phyloP scores from a whole-genome alignment of 2,888 invertebrate species.

The Drosophila peninsularis region DNA sequence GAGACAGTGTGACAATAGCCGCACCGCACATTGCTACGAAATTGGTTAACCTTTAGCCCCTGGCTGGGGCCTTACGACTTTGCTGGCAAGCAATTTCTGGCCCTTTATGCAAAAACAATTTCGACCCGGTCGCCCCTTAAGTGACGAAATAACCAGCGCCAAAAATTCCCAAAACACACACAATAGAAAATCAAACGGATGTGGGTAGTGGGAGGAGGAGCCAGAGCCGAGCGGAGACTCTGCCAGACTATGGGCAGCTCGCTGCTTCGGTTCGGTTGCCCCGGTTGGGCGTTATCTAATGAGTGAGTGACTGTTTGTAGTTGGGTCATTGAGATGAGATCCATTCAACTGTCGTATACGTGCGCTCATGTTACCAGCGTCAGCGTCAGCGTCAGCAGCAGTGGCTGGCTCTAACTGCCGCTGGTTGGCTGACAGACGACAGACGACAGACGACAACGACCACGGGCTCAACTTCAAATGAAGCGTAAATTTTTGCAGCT shows the following conservation, averaged over 20 bases:
- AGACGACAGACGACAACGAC: slow-evolving; percentile 53
- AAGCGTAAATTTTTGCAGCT: slow-evolving; percentile 73
- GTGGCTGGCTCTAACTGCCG: slow-evolving; percentile 11
- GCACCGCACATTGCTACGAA: slow-evolving; percentile 45
- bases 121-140: slow-evolving; percentile 37
- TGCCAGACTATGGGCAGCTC: not conserved
- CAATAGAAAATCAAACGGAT: slow-evolving; percentile 16
- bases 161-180: slow-evolving; percentile 35
- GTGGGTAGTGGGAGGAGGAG: slow-evolving; percentile 4
- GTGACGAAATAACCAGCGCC: slow-evolving; percentile 65
- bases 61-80: not conserved
- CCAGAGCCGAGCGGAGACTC: no score
- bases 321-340: slow-evolving; percentile 66
- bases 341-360: slow-evolving; percentile 69
- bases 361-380: slow-evolving; percentile 27
- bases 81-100: slow-evolving; percentile 24
- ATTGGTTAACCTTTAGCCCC: slow-evolving; percentile 39
- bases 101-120: slow-evolving; percentile 73
- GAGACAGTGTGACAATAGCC: slow-evolving; percentile 29
- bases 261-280: not conserved
- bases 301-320: slow-evolving; percentile 48
- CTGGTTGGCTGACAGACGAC: slow-evolving; percentile 57
- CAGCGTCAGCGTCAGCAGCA: not conserved
- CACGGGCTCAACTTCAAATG: slow-evolving; percentile 69
- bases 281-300: slow-evolving; percentile 52